Base-by-base conservation (phyloP, 2,888 invertebrate species). In the Tetrapedia diversipes region DNA sequence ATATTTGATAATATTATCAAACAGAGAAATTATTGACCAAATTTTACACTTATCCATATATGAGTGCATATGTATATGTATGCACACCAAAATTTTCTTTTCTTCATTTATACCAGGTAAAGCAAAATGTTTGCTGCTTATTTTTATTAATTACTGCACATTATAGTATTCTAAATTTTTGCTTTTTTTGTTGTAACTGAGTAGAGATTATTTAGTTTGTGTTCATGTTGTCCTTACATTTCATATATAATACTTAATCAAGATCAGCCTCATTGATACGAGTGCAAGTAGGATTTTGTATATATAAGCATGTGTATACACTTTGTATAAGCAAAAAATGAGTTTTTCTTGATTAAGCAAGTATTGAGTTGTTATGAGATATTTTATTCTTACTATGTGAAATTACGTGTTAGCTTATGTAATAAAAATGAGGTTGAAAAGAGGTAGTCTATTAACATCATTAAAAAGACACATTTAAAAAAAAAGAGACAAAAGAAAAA, bases 131-230 rank as follows among this genome's bases (percentile, higher is more conserved):
- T 81, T 82, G 81, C 70, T 24, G 80, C 72, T 86, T 86, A 80
- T 85, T 82, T 84, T 82, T 85, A 82, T 74, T 70, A 71, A 78
- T 64, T 76, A 68, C 76, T 79, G 64, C 76, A 70, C 59, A 73
- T 39, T 65, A 75, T 79, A 75, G 51, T 86, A 83, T 79, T 79
- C 65, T 51, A 63, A 80, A 75, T 79, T 86, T 80, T 80, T 78
- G 83, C 70, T 84, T 81, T 81, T n/a, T 86, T 85, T 84, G 87
- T 87, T 88, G 72, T 81, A 83, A 81, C 65, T 81, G 70, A 85
- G 79, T 86, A 87, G 84, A 86, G 83, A 84, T 86, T 86, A 82
- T 81, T 81, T 85, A 84, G 82, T 86, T 86, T 86, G 77, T 76
- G 74, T 77, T 83, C 69, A 79, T 59, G 64, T 79, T 81, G 53